Percentiles rank a stretch among this genome's conserved stretches.
Evolutionary conservation across 1,140 invertebrate genomes (phyloP).

Genomic region (Triops longicaudatus): DNA sequence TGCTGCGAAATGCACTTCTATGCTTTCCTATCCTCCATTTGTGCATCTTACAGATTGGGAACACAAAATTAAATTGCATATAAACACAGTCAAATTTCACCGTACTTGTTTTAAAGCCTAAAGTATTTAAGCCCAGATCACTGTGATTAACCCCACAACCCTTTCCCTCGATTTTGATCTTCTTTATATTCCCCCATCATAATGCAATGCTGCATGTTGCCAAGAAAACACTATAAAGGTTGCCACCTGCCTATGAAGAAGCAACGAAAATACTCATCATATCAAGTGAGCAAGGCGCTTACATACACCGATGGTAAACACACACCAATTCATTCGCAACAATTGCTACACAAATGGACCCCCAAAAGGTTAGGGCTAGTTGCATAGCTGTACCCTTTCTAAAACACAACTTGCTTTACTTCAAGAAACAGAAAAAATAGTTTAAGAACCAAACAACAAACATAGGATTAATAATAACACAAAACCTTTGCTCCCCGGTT

Average conservation of each 20-base stretch:
- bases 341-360: not conserved
- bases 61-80: not conserved
- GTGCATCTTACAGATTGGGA: not conserved
- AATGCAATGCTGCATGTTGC: not conserved
- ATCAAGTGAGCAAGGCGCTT: not conserved
- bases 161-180: not conserved
- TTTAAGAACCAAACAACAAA: conserved; percentile 6
- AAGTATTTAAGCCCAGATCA: not conserved
- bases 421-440: not conserved
- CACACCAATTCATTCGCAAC: not conserved
- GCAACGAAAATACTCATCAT: conserved; percentile 1
- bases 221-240: not conserved
- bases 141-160: not conserved
- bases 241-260: not conserved
- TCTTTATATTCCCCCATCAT: not conserved
- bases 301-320: not conserved
- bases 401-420: not conserved
- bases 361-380: not conserved
- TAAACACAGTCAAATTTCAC: not conserved
- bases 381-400: conserved; percentile 2
- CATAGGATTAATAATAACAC: conserved; percentile 8
- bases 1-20: not conserved
- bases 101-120: not conserved
- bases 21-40: not conserved
- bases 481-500: not conserved